Base-by-base conservation (phyloP, 2,888 invertebrate genomes). In the Tortrix viridana region DNA sequence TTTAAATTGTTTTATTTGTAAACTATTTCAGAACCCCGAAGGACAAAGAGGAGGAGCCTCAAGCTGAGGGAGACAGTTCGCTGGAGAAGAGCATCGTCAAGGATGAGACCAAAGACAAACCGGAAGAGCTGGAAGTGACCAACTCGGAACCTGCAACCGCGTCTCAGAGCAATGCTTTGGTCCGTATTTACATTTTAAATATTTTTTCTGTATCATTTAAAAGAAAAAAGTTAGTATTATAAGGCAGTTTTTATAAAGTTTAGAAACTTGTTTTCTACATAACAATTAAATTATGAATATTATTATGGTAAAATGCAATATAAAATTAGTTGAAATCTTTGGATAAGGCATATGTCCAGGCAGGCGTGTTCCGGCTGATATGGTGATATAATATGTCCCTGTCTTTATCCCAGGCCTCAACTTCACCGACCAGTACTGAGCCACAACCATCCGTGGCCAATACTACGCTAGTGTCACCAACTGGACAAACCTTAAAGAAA, bases 401-500 rank as follows among this genome's bases (percentile, higher is more conserved):
- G 2, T 20, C n/a, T 32, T 5, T 41, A 41, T 67, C 65, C 14
- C 61, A 70, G 70, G 52, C 62, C 41, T 53, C 49, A 66, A 65
- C 65, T 47, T 55, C 71, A 57, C 23, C 55, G 9, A 14, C 54
- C 56, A 41, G 9, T 60, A 7, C 46, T 12, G 66, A 68, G n/a
- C n/a, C 49, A 5, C 56, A 62, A 37, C 16, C n/a, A 6, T 43
- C 32, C 6, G 58, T 44, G 23, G 68, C 74, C 5, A 49, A 16
- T 12, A 32, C 44, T 38, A 67, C 82, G 23, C 66, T 89, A 14
- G 75, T 89, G 5, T 88, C 88, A 4, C 90, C 89, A 0, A 76
- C 85, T 38, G 89, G 88, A 60, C 89, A 89, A 67, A 83, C 88
- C 1, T 74, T 92, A 46, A 92, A 90, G 73, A 90, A 90, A 76